Conservation (phyloP, 2,888 invertebrate genomes). For the Tachina grossa region DNA sequence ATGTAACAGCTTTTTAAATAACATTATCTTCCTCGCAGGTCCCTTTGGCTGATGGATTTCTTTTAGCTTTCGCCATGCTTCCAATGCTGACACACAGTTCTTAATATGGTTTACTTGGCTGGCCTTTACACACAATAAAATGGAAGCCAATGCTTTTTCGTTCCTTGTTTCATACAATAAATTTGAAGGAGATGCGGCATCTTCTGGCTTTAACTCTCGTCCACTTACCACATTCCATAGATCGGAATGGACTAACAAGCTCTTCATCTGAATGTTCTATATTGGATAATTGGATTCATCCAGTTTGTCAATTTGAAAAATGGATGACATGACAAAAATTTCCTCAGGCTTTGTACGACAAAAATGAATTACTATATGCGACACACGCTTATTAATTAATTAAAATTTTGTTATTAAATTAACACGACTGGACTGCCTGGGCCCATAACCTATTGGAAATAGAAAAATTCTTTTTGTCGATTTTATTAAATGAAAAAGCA, state of each 20-base stretch:
- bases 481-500: too few relatives aligned
- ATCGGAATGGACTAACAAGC: constrained; percentile 18
- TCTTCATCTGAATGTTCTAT: constrained; percentile 48
- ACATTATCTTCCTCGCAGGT: constrained; percentile 46
- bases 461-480: too few relatives aligned
- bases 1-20: too few relatives aligned
- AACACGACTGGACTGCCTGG: background rate
- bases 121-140: constrained; percentile 16
- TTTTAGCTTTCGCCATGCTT: constrained; percentile 35
- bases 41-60: constrained; percentile 51
- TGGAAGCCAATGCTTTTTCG: constrained; percentile 47
- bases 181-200: background rate
- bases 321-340: constrained; percentile 18
- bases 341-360: background rate
- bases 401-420: constrained; percentile 1
- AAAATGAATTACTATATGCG: background rate
- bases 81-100: constrained; percentile 25
- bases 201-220: background rate
- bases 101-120: constrained; percentile 33
- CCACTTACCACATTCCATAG: background rate
- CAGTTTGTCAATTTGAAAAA: constrained; percentile 42
- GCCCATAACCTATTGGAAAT: constrained; percentile 20
- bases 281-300: constrained; percentile 42
- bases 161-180: background rate
- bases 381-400: constrained; percentile 4